These are phyloP conservation scores for Osmerus eperlanus DNA, from an alignment of 2,113 vertebrate genomes.

Conservation along the genomic window DNA sequence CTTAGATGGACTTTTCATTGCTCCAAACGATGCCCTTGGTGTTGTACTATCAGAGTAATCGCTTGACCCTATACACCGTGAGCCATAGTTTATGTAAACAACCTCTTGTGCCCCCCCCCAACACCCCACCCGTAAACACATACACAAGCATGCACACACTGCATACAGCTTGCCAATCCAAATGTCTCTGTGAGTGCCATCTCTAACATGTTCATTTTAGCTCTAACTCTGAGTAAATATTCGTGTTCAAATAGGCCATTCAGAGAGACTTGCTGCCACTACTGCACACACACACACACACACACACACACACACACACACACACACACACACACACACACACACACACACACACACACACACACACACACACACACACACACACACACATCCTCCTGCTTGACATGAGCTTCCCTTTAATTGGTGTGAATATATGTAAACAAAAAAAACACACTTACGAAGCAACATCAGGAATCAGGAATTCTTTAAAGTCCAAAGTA, in stretches of 20 bases:
- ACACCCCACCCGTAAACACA: not conserved
- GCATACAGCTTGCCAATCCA: slow-evolving; percentile 48
- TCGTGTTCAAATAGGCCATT: slow-evolving; percentile 58
- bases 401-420: slow-evolving; percentile 39
- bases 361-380: slow-evolving; percentile 34
- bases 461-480: no score
- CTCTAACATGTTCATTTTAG: slow-evolving; percentile 67
- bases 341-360: slow-evolving; percentile 29
- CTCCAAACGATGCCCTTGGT: no score
- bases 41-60: no score
- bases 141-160: not conserved
- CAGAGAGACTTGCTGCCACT: slow-evolving; percentile 50
- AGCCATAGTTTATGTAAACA: slow-evolving; percentile 4
- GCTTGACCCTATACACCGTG: slow-evolving; percentile 9
- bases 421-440: slow-evolving; percentile 25
- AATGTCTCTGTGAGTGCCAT: slow-evolving; percentile 33
- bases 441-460: not conserved
- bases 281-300: slow-evolving; percentile 33
- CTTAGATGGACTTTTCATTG: no score
- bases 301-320: slow-evolving; percentile 22
- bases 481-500: no score
- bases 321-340: slow-evolving; percentile 33
- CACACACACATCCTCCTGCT: slow-evolving; percentile 27
- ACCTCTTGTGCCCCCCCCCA: not conserved
- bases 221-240: slow-evolving; percentile 65